Conservation (phyloP, 2,888 invertebrate species). For the Noctua janthe region DNA sequence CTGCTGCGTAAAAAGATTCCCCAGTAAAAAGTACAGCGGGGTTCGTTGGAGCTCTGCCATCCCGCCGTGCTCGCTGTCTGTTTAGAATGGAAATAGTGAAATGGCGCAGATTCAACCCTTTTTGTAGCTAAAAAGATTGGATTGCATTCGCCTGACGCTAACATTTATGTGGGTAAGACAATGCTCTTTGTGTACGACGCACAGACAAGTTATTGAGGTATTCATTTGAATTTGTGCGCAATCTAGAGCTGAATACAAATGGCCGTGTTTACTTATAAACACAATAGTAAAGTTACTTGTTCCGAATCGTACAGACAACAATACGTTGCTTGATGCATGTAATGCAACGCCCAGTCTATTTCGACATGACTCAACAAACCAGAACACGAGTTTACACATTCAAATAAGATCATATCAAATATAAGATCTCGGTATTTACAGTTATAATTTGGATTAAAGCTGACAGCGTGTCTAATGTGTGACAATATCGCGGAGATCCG, state of each 20-base stretch:
- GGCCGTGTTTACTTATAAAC: slow-evolving; percentile 58
- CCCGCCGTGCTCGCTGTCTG: slow-evolving; percentile 65
- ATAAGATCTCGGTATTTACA: slow-evolving; percentile 61
- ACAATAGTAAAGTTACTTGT: slow-evolving; percentile 60
- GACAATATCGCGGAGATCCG: slow-evolving; percentile 75
- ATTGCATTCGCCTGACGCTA: slow-evolving; percentile 73
- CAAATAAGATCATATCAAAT: slow-evolving; percentile 51
- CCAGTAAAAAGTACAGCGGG: slow-evolving; percentile 60
- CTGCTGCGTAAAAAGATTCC: slow-evolving; percentile 57
- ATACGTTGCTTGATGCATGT: slow-evolving; percentile 53
- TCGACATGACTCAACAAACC: slow-evolving; percentile 53
- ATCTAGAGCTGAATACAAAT: slow-evolving; percentile 62
- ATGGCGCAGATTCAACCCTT: slow-evolving; percentile 75
- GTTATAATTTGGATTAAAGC: slow-evolving; percentile 66
- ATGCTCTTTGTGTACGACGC: slow-evolving; percentile 71
- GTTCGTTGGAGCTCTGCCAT: slow-evolving; percentile 63
- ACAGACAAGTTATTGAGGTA: slow-evolving; percentile 61
- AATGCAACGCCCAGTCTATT: slow-evolving; percentile 50
- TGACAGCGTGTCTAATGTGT: slow-evolving; percentile 75
- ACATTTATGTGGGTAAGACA: slow-evolving; percentile 77
- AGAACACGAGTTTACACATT: slow-evolving; percentile 46
- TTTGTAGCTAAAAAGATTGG: slow-evolving; percentile 77
- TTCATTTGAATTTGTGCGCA: slow-evolving; percentile 62
- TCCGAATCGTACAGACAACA: slow-evolving; percentile 60
- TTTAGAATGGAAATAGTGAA: slow-evolving; percentile 74